Evolutionary conservation across 2,113 vertebrate genomes (phyloP), one percentile per base, ranked within the genome.

Genomic region (Gopherus evgoodei): DNA sequence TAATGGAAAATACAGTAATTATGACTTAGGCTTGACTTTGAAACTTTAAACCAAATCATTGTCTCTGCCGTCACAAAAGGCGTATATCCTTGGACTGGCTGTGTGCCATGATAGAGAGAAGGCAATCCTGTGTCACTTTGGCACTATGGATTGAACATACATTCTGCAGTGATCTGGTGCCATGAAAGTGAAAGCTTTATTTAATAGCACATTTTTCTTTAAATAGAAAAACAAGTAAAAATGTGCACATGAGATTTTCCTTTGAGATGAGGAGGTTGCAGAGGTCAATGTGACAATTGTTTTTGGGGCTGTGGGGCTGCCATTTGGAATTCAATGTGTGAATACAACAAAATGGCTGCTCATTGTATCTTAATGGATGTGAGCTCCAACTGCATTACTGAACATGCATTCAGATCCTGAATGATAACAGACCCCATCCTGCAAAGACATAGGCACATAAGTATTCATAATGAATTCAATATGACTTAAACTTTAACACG

Each of bases 101-200:
- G 69, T 42, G 42, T 47, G 24, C 38, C 38, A 27, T 0, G 0
- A 6, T 1, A 31, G 42, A 65, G 75, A 38, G 25, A 56, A n/a
- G 79, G 72, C 59, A 6, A 13, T 10, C 62, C 92, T 49, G 49
- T 9, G 27, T 42, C 59, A 53, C 75, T 88, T 53, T 84, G 93
- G 21, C 56, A 81, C 75, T 0, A 1, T 52, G 5, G 31, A 8
- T 6, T 1, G 3, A n/a, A 57, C 27, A 42, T 44, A 16, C 35
- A 1, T 17, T 17, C 1, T 24, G 44, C 7, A 5, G 53, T 90
- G 75, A 72, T 25, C 81, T 53, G 75, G 42, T 35, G 42, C 78
- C 89, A 62, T 21, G 5, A 50, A 29, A 1, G 22, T 7, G 17
- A 47, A 56, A 2, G 0, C 81, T n/a, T 59, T 79, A 31, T 80